Evolutionary conservation across 2,113 vertebrate genomes (phyloP), one percentile per base, ranked within the genome.

Genomic region (Actenoides lindsayi): DNA sequence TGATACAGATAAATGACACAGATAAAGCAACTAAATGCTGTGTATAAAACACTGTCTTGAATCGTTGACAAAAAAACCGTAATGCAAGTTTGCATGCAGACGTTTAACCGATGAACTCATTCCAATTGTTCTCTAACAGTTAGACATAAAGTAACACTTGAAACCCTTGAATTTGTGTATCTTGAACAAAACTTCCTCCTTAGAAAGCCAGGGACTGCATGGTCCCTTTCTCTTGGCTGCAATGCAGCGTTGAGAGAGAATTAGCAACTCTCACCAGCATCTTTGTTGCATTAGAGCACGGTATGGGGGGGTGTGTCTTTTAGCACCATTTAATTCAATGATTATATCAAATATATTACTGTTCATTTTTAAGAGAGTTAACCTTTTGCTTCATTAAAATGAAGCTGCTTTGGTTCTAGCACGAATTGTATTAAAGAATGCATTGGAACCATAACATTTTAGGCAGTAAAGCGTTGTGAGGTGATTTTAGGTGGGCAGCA

Each of bases 1-100:
- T 8, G 48, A 17, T 51, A 3, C 0, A 20, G 41, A 21, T 41
- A 17, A 69, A 41, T 4, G 8, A 31, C 16, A 23, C 0, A 0
- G 57, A 57, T 50, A 68, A 42, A 76, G 15, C 51, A 41, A 17
- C 28, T 35, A 21, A 37, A 57, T 30, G 48, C 42, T 33, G 42
- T 4, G 2, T 28, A 9, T 46, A 5, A 42, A 23, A 2, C 13
- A 44, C 1, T 46, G 3, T 24, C 50, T n/a, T 17, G 17, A 48
- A 5, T 57, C 10, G 56, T 18, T 76, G 42, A 35, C 33, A 48
- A n/a, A 51, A 31, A 46, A 65, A 42, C 13, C 0, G 6, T 11
- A 39, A 16, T 2, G 5, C 31, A 41, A 10, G 20, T 70, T 54
- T 59, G 46, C 6, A 51, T n/a, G 57, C 15, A 41, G 41, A 15